Conservation (phyloP, 2,113 vertebrate species). For the Anolis sagrei region DNA sequence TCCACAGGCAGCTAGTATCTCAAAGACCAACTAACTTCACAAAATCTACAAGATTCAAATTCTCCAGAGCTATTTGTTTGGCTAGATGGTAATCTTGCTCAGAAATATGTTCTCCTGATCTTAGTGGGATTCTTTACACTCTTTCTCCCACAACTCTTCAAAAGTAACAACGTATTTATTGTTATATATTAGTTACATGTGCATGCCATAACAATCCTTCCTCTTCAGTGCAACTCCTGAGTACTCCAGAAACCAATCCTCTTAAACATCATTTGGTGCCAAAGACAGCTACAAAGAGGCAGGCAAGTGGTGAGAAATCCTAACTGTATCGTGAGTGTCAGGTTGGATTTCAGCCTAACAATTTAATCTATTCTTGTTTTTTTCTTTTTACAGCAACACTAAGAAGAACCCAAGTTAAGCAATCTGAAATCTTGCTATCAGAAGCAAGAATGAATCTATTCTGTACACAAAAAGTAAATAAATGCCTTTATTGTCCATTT, state of each 20-base stretch:
- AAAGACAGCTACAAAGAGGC: slow-evolving; percentile 23
- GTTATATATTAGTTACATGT: slow-evolving; percentile 58
- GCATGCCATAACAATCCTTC: slow-evolving; percentile 26
- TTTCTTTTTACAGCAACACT: slow-evolving; percentile 61
- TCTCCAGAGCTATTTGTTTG: no score
- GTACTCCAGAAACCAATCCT: no score
- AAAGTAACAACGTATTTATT: neutral
- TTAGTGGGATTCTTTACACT: neutral
- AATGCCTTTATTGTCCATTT: slow-evolving; percentile 76
- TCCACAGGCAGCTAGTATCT: no score
- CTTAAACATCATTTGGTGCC: no score
- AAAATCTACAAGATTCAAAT: no score
- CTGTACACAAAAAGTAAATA: slow-evolving; percentile 55
- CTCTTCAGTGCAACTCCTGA: no score
- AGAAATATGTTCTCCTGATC: neutral
- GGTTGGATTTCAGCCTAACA: slow-evolving; percentile 30
- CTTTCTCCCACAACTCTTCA: neutral
- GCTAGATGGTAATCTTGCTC: neutral
- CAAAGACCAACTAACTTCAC: no score
- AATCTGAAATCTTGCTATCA: slow-evolving; percentile 65
- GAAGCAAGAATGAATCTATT: slow-evolving; percentile 74
- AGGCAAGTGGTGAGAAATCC: slow-evolving; percentile 12
- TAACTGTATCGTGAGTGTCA: no score
- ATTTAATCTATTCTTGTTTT: slow-evolving; percentile 44
- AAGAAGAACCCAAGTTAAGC: slow-evolving; percentile 68